Percentiles rank a stretch among this genome's conserved stretches.
Conservation (phyloP, 2,113 vertebrate species). For the Sorex fumeus region DNA sequence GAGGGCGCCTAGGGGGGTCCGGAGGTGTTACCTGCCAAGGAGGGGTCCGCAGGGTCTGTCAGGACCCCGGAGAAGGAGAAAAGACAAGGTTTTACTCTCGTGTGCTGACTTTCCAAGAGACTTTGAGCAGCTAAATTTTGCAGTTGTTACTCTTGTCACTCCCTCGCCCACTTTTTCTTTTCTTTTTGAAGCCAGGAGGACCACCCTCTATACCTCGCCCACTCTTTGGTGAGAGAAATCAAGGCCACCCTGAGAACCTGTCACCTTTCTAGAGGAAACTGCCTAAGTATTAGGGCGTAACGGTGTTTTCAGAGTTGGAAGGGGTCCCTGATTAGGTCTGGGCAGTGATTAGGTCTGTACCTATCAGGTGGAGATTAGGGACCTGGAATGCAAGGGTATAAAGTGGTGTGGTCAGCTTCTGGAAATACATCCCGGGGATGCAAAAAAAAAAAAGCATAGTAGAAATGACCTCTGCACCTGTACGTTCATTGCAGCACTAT, state of each 20-base stretch:
- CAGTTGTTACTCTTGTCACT: no score
- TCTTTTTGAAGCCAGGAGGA: background rate
- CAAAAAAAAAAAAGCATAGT: no score
- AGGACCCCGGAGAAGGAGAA: background rate
- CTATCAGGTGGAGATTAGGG: background rate
- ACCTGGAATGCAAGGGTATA: background rate
- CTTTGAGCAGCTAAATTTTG: background rate
- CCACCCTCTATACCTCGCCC: background rate
- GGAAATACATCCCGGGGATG: no score
- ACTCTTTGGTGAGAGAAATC: background rate
- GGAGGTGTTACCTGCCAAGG: background rate
- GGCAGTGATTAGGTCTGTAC: background rate
- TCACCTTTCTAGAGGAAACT: background rate
- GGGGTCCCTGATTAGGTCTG: background rate
- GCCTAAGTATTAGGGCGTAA: background rate
- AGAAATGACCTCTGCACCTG: no score
- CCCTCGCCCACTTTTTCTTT: background rate
- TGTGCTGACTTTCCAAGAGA: background rate
- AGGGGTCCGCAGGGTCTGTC: rapidly evolving
- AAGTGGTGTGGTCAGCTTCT: no score
- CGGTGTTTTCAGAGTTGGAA: conserved; percentile 6
- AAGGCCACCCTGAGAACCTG: no score
- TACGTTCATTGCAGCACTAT: no score
- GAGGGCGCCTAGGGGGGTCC: no score
- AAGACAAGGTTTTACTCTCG: background rate